A percentile compares a stretch with the other conserved stretches of the same genome.
Conservation (phyloP, 2,888 invertebrate species). For the Linnaemya vulpina region DNA sequence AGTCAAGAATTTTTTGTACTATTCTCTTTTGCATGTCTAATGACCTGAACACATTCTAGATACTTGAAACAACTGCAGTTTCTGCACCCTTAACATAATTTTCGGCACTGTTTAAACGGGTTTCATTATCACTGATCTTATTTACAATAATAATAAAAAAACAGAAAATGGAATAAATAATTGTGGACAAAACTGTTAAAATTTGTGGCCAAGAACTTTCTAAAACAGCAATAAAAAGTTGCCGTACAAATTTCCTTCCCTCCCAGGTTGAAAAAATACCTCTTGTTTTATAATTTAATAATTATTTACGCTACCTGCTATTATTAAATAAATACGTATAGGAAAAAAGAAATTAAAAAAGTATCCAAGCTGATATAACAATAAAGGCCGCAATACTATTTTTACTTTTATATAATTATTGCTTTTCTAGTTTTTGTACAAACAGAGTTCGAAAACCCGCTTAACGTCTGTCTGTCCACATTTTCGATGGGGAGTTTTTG, state of each 20-base stretch:
- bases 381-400: slow-evolving; percentile 10
- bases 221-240: slow-evolving; percentile 9
- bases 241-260: slow-evolving; percentile 7
- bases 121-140: neutral
- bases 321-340: slow-evolving; percentile 31
- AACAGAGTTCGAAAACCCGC: slow-evolving; percentile 53
- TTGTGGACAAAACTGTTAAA: slow-evolving; percentile 46
- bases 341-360: slow-evolving; percentile 5
- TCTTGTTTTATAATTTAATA: slow-evolving; percentile 57
- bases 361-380: slow-evolving; percentile 20
- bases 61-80: neutral
- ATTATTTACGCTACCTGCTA: slow-evolving; percentile 63
- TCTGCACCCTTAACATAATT: no score
- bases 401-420: slow-evolving; percentile 1
- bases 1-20: no score
- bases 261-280: neutral
- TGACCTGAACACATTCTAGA: no score
- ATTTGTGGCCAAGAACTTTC: slow-evolving; percentile 52
- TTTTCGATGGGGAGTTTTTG: slow-evolving; percentile 2
- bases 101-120: neutral
- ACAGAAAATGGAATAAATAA: neutral
- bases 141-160: slow-evolving; percentile 6
- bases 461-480: slow-evolving; percentile 27
- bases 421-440: slow-evolving; percentile 28
- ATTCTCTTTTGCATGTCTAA: neutral